Percentiles rank a stretch among this genome's conserved stretches.
These are phyloP conservation scores for Chironomus tepperi DNA, from an alignment of 1,140 invertebrate species.

Conservation along the genomic window DNA sequence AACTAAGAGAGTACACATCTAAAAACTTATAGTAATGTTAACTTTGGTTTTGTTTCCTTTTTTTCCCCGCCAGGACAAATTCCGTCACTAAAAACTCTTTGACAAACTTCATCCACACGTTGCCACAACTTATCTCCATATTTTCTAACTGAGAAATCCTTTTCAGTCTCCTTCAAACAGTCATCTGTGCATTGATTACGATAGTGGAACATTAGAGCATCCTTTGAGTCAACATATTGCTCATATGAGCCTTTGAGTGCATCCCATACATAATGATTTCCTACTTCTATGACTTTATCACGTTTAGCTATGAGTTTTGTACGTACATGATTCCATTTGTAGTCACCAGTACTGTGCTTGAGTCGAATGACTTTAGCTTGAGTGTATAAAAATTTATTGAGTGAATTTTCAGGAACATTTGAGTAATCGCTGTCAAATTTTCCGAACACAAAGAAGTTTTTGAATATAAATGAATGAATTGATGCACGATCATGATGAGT, in stretches of 20 bases:
- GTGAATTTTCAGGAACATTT: slow-evolving; percentile 38
- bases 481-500: slow-evolving; percentile 38
- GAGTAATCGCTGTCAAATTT: slow-evolving; percentile 46
- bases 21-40: no score
- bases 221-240: slow-evolving; percentile 32
- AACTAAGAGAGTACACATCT: no score
- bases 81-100: slow-evolving; percentile 35
- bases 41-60: no score
- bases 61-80: slow-evolving; percentile 30
- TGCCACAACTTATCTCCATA: slow-evolving; percentile 39
- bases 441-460: slow-evolving; percentile 54
- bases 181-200: slow-evolving; percentile 39
- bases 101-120: slow-evolving; percentile 39
- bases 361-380: slow-evolving; percentile 46
- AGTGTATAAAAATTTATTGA: slow-evolving; percentile 40
- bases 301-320: slow-evolving; percentile 54
- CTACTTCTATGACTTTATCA: slow-evolving; percentile 46
- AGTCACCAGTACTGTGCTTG: slow-evolving; percentile 33
- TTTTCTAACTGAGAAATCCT: slow-evolving; percentile 41
- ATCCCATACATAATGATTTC: slow-evolving; percentile 55
- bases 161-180: slow-evolving; percentile 40
- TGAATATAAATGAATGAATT: slow-evolving; percentile 45
- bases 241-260: slow-evolving; percentile 32
- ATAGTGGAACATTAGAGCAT: slow-evolving; percentile 37
- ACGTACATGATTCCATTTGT: slow-evolving; percentile 46